Conservation (phyloP, 2,797 vertebrate genomes). For the Hydrophis major region DNA sequence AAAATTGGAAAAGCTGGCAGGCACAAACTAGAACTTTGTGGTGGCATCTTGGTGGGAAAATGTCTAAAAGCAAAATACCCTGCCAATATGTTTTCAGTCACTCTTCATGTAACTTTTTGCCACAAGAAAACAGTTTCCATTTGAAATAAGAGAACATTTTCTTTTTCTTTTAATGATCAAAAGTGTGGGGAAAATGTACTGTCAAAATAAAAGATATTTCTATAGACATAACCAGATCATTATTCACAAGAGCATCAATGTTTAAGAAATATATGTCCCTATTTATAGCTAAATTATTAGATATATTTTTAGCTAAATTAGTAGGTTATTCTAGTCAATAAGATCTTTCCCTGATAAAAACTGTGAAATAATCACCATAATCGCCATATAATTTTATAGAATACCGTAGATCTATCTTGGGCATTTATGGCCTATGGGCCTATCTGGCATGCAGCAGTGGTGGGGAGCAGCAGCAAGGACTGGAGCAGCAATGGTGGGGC, state of each 20-base stretch:
- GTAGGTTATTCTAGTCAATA: background rate
- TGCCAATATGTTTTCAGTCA: conserved; percentile 19
- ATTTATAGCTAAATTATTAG: background rate
- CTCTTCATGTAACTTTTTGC: conserved; percentile 45
- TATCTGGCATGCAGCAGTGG: too few relatives aligned
- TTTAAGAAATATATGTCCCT: background rate
- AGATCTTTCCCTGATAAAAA: background rate
- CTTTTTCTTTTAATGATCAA: background rate
- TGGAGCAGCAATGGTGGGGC: too few relatives aligned
- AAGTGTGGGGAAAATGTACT: background rate
- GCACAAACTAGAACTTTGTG: background rate
- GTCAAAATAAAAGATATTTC: background rate
- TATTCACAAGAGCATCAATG: background rate
- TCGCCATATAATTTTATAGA: background rate
- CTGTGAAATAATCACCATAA: background rate
- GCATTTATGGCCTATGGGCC: too few relatives aligned
- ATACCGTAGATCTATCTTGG: background rate
- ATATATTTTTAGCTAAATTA: background rate
- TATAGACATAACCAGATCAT: background rate
- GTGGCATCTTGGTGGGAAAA: conserved; percentile 28
- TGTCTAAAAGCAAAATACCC: conserved; percentile 35
- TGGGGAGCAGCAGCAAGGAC: too few relatives aligned
- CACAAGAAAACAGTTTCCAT: background rate
- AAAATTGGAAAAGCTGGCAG: conserved; percentile 26
- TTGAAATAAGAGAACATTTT: conserved; percentile 38